Evolutionary conservation across 2,113 vertebrate species (phyloP).

Genomic region (Onychostruthus taczanowskii): DNA sequence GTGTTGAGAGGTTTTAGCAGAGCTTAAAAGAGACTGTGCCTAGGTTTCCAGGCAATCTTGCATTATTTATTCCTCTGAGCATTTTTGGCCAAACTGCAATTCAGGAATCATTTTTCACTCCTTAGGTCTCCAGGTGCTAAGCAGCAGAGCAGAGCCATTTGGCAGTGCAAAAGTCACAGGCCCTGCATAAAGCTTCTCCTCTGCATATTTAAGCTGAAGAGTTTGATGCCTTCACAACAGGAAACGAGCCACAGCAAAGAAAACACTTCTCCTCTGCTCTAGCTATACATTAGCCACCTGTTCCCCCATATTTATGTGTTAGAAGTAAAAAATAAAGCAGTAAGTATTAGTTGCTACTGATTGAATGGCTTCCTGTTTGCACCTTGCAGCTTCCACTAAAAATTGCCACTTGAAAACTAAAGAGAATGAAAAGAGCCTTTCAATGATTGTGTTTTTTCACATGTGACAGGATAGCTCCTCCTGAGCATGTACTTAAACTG

Average conservation of each 20-base stretch:
- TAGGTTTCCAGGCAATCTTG: neutral
- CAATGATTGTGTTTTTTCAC: neutral
- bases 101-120: neutral
- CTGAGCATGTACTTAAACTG: neutral
- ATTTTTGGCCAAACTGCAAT: neutral
- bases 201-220: neutral
- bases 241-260: neutral
- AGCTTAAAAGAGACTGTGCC: neutral
- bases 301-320: neutral
- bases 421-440: neutral
- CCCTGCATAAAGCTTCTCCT: neutral
- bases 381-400: neutral
- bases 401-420: neutral
- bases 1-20: neutral
- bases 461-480: neutral
- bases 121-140: neutral
- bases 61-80: neutral
- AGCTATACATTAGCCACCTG: neutral
- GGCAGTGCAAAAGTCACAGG: neutral
- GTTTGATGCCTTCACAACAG: neutral
- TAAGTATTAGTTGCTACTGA: neutral
- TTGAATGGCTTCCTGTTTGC: neutral
- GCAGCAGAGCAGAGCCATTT: neutral
- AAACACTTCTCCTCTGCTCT: neutral
- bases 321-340: neutral